Conservation (phyloP, 2,888 invertebrate genomes). For the Dioctria rufipes region DNA sequence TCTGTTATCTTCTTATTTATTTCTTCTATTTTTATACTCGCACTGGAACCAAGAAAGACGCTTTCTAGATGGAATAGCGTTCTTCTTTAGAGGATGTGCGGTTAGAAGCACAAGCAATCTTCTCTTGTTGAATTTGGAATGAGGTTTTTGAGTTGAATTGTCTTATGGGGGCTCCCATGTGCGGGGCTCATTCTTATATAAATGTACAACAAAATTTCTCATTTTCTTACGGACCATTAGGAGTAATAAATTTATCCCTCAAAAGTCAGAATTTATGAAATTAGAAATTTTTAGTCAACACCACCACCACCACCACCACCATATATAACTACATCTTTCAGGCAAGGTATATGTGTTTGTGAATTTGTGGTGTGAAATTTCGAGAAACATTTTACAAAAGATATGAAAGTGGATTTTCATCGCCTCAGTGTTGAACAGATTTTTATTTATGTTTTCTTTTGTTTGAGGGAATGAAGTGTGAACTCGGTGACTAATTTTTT, state of each 20-base stretch:
- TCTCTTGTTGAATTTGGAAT: constrained; percentile 12
- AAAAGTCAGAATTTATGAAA: constrained; percentile 23
- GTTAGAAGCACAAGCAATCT: not conserved
- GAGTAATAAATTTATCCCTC: constrained; percentile 45
- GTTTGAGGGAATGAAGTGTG: too few species aligned
- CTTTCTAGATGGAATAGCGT: not conserved
- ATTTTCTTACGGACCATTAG: constrained; percentile 18
- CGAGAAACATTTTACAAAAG: too few species aligned
- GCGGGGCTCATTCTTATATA: constrained; percentile 9
- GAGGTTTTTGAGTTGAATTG: not conserved
- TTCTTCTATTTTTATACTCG: constrained; percentile 17
- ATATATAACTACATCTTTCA: too few species aligned
- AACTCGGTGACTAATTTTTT: too few species aligned
- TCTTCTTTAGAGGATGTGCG: too few species aligned
- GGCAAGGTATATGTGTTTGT: too few species aligned
- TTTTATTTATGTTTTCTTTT: too few species aligned
- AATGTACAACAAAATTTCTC: constrained; percentile 1
- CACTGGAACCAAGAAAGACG: not conserved
- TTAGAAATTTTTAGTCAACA: constrained; percentile 37
- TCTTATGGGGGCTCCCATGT: not conserved
- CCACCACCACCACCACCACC: too few species aligned
- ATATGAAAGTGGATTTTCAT: too few species aligned
- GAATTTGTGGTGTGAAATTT: too few species aligned
- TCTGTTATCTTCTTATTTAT: not conserved
- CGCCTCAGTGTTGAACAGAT: too few species aligned